phyloP scores from a whole-genome alignment of 2,797 vertebrate species.

The Phrynocephalus guinanensis region DNA sequence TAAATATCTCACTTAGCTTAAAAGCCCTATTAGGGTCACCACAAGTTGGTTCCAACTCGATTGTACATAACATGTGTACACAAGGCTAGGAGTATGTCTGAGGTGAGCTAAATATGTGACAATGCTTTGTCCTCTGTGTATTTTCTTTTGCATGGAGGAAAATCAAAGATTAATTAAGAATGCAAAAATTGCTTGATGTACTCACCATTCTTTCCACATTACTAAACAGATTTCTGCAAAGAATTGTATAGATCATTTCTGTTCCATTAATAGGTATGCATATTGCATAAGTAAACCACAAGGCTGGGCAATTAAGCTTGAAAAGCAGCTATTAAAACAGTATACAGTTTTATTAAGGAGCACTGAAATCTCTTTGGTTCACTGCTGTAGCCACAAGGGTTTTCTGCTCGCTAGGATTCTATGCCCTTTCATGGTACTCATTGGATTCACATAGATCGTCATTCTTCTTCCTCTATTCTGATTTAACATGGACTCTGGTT shows the following conservation, averaged over 20 bases:
- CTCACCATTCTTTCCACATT: background rate
- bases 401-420: background rate
- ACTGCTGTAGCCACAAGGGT: background rate
- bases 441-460: background rate
- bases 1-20: no score
- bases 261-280: background rate
- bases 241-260: background rate
- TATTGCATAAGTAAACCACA: background rate
- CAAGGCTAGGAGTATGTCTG: background rate
- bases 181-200: background rate
- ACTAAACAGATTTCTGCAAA: background rate
- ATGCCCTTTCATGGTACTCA: background rate
- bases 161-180: accelerated
- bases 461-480: background rate
- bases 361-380: background rate
- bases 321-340: background rate
- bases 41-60: no score
- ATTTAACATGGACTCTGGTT: background rate
- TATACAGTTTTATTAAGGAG: background rate
- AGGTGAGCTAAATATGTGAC: background rate
- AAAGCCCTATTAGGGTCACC: no score
- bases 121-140: background rate
- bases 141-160: background rate
- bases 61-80: no score
- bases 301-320: background rate